Evolutionary conservation across 2,888 invertebrate genomes (phyloP), one percentile per base, ranked within the genome.

Genomic region (Phalangium opilio): DNA sequence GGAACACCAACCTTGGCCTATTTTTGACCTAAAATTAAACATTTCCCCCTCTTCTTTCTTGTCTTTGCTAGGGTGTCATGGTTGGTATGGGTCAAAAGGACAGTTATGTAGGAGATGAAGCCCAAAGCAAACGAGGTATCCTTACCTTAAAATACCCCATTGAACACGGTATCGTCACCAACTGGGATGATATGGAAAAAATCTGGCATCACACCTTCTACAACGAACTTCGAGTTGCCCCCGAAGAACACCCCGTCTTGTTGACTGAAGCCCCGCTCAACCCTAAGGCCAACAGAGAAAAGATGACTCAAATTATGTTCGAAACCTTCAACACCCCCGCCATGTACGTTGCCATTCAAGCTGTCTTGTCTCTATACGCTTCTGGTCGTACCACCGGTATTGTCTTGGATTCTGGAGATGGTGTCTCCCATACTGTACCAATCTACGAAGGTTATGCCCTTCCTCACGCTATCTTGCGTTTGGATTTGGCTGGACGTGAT

Each of bases 71-170:
- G 56, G 69, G 70, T 61, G 68, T 70, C 54, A 91, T 90, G 90
- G 90, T 91, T 63, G 90, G 90, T 67, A 90, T 91, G 90, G 90
- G 90, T 60, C 89, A 90, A 72, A 91, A 91, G 71, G 90, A 91
- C 73, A 83, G 83, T 56, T 91, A 90, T 70, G 90, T 91, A 51
- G 90, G 90, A 52, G 90, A 91, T 67, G 91, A 91, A 73, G 90
- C 90, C 63, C 90, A 91, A 71, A 83, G 83, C 74, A 91, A 71
- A 61, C 60, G 71, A 61, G 70, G 70, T 61, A 67, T 72, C 61
- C 65, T 72, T 45, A 70, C 70, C 49, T 61, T 72, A 44, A 71
- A 70, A 55, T 70, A 71, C 61, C 71, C 71, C 46, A 70, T 71
- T 57, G 71, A 71, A 57, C 70, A 71, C 61, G 71, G 71, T 52